A percentile compares a stretch with the other conserved stretches of the same genome.
Conservation (phyloP, 2,113 vertebrate genomes). For the Reinhardtius hippoglossoides region DNA sequence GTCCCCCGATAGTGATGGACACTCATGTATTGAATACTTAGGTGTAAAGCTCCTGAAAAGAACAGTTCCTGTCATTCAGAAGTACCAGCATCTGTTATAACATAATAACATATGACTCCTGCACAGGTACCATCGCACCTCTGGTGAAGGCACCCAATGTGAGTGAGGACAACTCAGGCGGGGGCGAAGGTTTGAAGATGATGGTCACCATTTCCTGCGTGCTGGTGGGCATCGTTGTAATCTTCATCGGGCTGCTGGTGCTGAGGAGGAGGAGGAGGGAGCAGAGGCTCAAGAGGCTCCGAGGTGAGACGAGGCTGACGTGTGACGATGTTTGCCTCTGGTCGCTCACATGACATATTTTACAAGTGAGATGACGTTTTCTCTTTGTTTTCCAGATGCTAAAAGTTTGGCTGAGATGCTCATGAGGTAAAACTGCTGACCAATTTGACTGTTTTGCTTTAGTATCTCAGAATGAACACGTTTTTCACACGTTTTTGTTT, state of each 20-base stretch:
- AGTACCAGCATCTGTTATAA: neutral
- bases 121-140: conserved; percentile 96
- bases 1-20: too few relatives aligned
- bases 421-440: conserved; percentile 89
- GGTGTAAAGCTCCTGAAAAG: too few relatives aligned
- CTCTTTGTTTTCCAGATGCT: conserved; percentile 88
- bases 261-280: conserved; percentile 93
- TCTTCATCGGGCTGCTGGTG: conserved; percentile 91
- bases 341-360: neutral
- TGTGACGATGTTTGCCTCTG: neutral
- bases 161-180: conserved; percentile 86
- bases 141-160: conserved; percentile 93
- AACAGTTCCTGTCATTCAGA: neutral
- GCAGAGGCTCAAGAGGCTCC: conserved; percentile 93
- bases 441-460: neutral
- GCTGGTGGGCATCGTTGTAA: conserved; percentile 90
- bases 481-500: neutral
- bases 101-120: neutral
- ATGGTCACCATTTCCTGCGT: conserved; percentile 97
- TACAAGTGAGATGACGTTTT: neutral
- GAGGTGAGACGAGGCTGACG: conserved; percentile 84
- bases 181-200: conserved; percentile 95
- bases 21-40: too few relatives aligned
- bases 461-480: neutral
- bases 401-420: conserved; percentile 99